These are phyloP conservation scores for Hoplostethus mediterraneus DNA, from an alignment of 2,797 vertebrate genomes.

Conservation along the genomic window DNA sequence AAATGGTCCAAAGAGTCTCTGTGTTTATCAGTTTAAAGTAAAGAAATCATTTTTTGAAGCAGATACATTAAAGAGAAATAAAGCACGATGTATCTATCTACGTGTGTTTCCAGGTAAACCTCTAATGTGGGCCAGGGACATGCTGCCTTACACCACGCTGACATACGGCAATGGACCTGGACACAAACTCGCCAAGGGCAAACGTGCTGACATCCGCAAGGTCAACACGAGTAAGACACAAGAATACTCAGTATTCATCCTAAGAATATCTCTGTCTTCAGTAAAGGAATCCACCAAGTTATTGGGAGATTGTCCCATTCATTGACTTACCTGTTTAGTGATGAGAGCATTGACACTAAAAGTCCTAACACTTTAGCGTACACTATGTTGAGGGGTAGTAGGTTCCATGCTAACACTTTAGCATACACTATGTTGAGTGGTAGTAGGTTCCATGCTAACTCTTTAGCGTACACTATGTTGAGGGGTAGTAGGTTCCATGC, in stretches of 20 bases:
- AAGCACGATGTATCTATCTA: no score
- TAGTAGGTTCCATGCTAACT: no score
- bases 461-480: no score
- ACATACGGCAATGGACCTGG: slow-evolving; percentile 86
- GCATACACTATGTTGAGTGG: no score
- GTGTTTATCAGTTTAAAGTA: not conserved
- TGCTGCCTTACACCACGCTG: slow-evolving; percentile 82
- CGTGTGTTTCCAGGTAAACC: slow-evolving; percentile 80
- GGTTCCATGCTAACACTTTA: no score
- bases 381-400: no score
- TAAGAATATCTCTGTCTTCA: not conserved
- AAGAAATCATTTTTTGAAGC: no score
- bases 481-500: no score
- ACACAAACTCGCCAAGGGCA: slow-evolving; percentile 74
- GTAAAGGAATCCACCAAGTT: not conserved
- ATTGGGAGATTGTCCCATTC: not conserved
- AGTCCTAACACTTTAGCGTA: no score
- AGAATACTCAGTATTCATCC: not conserved
- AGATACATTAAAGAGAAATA: not conserved
- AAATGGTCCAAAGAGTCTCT: not conserved
- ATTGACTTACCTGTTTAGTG: no score
- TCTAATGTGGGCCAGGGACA: slow-evolving; percentile 78
- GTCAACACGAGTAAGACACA: slow-evolving; percentile 81
- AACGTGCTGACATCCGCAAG: slow-evolving; percentile 76
- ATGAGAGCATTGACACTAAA: no score